These are phyloP conservation scores for Blastomussa wellsi DNA, from an alignment of 92 coral and sea anemone genomes.

Conservation along the genomic window DNA sequence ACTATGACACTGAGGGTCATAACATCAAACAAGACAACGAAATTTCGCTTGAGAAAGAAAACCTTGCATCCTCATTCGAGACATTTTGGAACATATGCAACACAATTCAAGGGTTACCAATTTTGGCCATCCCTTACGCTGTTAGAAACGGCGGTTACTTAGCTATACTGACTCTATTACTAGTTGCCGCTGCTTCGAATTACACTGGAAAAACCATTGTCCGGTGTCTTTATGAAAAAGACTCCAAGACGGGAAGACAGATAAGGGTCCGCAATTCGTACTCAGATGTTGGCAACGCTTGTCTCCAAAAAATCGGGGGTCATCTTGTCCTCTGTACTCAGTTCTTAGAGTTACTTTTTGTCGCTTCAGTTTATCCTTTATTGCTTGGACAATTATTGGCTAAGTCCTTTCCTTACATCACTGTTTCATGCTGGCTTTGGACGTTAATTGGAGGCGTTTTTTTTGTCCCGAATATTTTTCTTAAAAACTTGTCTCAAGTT, in stretches of 20 bases:
- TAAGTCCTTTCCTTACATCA: constrained; percentile 62
- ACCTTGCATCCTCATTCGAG: constrained; percentile 75
- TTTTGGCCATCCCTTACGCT: constrained; percentile 89
- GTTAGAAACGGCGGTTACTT: constrained; percentile 80
- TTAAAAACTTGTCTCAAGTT: constrained; percentile 88
- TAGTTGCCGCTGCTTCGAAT: constrained; percentile 80
- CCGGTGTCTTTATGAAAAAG: constrained; percentile 74
- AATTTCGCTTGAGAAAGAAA: constrained; percentile 7
- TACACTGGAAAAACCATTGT: constrained; percentile 90
- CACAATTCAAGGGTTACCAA: constrained; percentile 97
- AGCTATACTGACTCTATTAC: constrained; percentile 64
- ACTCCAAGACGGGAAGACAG: constrained; percentile 43
- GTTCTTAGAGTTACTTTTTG: constrained; percentile 70
- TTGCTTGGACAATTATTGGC: constrained; percentile 82
- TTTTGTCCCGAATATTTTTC: constrained; percentile 82
- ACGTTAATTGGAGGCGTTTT: constrained; percentile 76
- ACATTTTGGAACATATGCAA: constrained; percentile 97
- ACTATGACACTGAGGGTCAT: background rate
- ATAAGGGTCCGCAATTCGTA: constrained; percentile 78
- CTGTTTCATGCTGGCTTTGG: constrained; percentile 74
- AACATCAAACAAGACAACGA: background rate
- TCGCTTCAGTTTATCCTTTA: constrained; percentile 84
- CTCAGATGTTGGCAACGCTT: constrained; percentile 84
- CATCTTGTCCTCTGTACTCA: constrained; percentile 78
- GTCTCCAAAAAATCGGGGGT: constrained; percentile 70